Conservation (phyloP, 2,113 vertebrate species). For the Protobothrops flavoviridis region DNA sequence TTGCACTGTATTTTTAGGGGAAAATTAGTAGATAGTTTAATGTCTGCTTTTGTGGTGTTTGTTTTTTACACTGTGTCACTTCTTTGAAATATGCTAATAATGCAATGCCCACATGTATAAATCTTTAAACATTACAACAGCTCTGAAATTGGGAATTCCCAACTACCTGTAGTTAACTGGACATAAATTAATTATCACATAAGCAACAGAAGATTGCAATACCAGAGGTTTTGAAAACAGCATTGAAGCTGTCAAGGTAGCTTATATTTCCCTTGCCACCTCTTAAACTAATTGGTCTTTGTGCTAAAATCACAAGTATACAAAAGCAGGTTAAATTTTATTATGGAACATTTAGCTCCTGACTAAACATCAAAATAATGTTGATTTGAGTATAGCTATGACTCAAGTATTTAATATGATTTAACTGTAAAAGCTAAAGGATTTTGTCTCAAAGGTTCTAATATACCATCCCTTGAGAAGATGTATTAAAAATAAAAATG, state of each 20-base stretch:
- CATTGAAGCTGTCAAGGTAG: conserved; percentile 52
- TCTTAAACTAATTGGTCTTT: conserved; percentile 45
- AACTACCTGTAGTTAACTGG: conserved; percentile 30
- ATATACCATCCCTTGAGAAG: conserved; percentile 42
- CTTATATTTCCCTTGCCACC: conserved; percentile 52
- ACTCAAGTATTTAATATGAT: background rate
- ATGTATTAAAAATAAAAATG: conserved; percentile 33
- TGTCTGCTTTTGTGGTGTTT: conserved; percentile 19
- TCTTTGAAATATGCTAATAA: conserved; percentile 39
- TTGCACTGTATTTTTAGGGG: conserved; percentile 14
- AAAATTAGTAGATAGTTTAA: background rate
- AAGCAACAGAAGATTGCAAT: conserved; percentile 53
- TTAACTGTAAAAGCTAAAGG: conserved; percentile 15
- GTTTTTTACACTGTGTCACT: conserved; percentile 22
- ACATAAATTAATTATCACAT: conserved; percentile 45
- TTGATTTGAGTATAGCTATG: conserved; percentile 17
- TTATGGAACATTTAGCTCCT: conserved; percentile 36
- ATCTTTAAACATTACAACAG: conserved; percentile 21
- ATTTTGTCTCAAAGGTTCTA: conserved; percentile 38
- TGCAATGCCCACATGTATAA: conserved; percentile 25
- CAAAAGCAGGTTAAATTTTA: conserved; percentile 48
- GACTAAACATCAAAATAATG: conserved; percentile 37
- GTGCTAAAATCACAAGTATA: conserved; percentile 27
- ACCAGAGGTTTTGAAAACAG: conserved; percentile 50
- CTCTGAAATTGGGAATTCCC: conserved; percentile 38